A percentile compares a stretch with the other conserved stretches of the same genome.
Evolutionary conservation across 1,140 invertebrate species (phyloP).

Genomic region (Aphelinus certus): DNA sequence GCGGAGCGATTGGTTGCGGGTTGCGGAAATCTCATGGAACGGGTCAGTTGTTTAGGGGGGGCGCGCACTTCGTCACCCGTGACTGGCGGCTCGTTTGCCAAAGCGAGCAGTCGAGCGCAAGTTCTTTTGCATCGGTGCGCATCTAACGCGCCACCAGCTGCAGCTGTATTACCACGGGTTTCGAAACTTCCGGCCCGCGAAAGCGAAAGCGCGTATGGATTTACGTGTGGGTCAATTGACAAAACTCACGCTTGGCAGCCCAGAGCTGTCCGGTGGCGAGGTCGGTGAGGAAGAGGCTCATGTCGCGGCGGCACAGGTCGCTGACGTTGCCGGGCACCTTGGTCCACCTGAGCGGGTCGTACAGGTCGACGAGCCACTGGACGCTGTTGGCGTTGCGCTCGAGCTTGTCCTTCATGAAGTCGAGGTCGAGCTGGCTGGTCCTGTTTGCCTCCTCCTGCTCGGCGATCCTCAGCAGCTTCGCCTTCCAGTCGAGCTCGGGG

Average conservation of each 20-base stretch:
- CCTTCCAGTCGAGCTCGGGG: constrained; percentile 61
- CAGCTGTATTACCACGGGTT: not conserved
- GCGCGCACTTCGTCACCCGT: constrained; percentile 4
- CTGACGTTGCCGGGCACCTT: constrained; percentile 61
- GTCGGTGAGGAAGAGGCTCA: constrained; percentile 68
- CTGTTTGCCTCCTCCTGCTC: constrained; percentile 46
- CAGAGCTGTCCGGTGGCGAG: constrained; percentile 71
- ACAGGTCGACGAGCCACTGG: constrained; percentile 72
- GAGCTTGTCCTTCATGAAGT: constrained; percentile 58
- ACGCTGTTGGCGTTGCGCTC: constrained; percentile 63
- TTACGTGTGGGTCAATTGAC: not conserved
- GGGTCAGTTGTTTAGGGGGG: not conserved
- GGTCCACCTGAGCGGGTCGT: constrained; percentile 74
- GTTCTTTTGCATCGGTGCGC: not conserved
- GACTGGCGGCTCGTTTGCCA: not conserved
- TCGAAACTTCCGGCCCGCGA: constrained; percentile 7
- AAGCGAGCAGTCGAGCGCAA: not conserved
- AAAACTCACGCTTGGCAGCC: constrained; percentile 76
- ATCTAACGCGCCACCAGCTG: not conserved
- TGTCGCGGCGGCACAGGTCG: constrained; percentile 65
- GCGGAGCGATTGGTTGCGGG: no score
- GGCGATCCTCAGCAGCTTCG: constrained; percentile 48
- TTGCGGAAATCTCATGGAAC: no score
- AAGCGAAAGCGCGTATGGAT: not conserved
- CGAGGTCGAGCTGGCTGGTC: constrained; percentile 52